phyloP scores from a whole-genome alignment of 1,140 invertebrate species.

The Adelges cooleyi region DNA sequence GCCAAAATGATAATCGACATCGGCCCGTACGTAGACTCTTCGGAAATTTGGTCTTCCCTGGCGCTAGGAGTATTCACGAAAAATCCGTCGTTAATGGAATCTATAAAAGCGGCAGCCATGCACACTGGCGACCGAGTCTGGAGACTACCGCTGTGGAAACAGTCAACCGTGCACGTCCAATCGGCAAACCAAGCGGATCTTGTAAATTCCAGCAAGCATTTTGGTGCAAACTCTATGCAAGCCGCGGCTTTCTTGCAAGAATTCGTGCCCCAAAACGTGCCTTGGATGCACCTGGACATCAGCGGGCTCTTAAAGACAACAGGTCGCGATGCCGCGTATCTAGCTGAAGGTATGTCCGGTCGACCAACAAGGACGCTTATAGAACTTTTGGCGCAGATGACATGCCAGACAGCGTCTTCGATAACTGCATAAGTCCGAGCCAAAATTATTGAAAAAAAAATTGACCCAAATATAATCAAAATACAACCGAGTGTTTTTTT shows the following conservation, averaged over 20 bases:
- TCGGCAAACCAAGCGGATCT: conserved; percentile 36
- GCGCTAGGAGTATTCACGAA: conserved; percentile 49
- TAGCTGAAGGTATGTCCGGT: conserved; percentile 61
- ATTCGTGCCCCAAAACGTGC: conserved; percentile 41
- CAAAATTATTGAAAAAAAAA: too few species aligned
- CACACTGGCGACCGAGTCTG: conserved; percentile 53
- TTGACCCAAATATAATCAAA: too few species aligned
- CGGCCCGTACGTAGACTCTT: conserved; percentile 48
- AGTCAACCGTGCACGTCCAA: conserved; percentile 41
- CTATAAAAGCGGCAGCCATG: conserved; percentile 42
- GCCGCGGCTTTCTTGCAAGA: conserved; percentile 49
- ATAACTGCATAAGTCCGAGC: too few species aligned
- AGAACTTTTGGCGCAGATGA: conserved; percentile 48
- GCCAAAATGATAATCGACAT: conserved; percentile 50
- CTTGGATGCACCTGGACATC: conserved; percentile 50
- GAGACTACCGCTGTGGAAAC: conserved; percentile 49
- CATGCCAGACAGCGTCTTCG: too few species aligned
- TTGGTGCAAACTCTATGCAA: conserved; percentile 41
- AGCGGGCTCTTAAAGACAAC: conserved; percentile 43
- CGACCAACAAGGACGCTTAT: conserved; percentile 69
- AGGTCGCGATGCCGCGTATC: conserved; percentile 49
- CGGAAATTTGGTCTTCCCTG: conserved; percentile 6
- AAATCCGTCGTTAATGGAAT: conserved; percentile 42
- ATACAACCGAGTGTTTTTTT: too few species aligned
- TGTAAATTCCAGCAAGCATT: conserved; percentile 7